These are phyloP conservation scores for Tonatia bakeri DNA, from an alignment of 2,113 vertebrate genomes.

Conservation along the genomic window DNA sequence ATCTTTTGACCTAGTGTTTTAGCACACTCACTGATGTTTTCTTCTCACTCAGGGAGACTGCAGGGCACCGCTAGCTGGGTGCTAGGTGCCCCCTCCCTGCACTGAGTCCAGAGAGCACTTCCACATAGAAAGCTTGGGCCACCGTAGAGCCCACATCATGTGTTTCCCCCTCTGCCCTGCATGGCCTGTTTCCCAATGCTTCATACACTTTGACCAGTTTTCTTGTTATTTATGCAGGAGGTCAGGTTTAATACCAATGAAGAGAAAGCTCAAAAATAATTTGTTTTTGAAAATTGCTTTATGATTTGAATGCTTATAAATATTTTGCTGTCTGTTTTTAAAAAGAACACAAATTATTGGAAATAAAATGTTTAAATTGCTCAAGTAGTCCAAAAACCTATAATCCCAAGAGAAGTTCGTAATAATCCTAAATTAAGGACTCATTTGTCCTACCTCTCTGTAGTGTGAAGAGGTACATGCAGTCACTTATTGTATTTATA, in stretches of 20 bases:
- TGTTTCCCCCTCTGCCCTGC: background rate
- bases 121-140: background rate
- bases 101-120: background rate
- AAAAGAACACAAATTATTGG: background rate
- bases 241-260: background rate
- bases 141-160: background rate
- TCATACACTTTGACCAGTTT: background rate
- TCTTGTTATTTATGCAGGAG: background rate
- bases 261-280: background rate
- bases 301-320: background rate
- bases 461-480: background rate
- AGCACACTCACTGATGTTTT: background rate
- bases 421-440: background rate
- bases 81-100: background rate
- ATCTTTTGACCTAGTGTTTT: background rate
- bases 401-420: background rate
- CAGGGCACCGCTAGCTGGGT: background rate
- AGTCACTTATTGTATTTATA: background rate
- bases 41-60: background rate
- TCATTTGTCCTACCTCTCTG: background rate
- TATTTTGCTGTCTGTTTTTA: constrained; percentile 18
- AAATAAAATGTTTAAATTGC: background rate
- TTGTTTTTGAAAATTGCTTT: background rate
- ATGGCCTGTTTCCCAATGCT: background rate
- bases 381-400: background rate